Base-by-base conservation (phyloP, 1,140 invertebrate species). In the Drosophila nigromelanica region DNA sequence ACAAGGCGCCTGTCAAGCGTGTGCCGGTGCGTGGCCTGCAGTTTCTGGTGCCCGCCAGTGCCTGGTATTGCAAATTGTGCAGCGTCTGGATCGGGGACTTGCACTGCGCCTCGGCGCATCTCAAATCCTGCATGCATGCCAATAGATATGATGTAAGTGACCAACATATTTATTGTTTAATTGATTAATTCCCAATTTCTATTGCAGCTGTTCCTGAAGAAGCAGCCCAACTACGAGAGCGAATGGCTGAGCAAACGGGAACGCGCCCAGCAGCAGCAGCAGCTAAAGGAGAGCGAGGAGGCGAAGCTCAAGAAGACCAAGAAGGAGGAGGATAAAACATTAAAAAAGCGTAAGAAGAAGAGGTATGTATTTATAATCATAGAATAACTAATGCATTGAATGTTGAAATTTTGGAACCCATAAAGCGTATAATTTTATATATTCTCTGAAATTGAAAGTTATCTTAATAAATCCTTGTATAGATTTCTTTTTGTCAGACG, bases 51-150 rank as follows among this genome's bases (percentile, higher is more conserved):
- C 95, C 96, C 5, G 95, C 96, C 0, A 95, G 95, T 11, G 96
- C 96, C n/a, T 97, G 96, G 96, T 98, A 96, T 92, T 98, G 97
- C 91, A 96, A 96, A 85, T 93, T 98, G 35, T 98, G 97, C 78
- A 95, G 96, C 89, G 93, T 94, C 68, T 98, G 96, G 95, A 96
- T 97, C 74, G 97, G 96, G 0, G 97, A 98, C 91, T 93, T 97
- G 43, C 96, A 97, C 91, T 97, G 96, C 92, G 96, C 96, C 8
- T 96, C 95, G 24, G 93, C 96, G 4, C 97, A 98, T 93, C 92
- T 98, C 47, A 97, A 97, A 83, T 96, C 95, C 0, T 93, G 95
- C 56, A 90, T 93, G 5, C 97, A 98, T 92, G 95, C 95, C 60
- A 94, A 95, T 71, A 96, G 96, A 90, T 97, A 96, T 92, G 93